phyloP scores from a whole-genome alignment of 2,113 vertebrate genomes.

The Bombycilla garrulus region DNA sequence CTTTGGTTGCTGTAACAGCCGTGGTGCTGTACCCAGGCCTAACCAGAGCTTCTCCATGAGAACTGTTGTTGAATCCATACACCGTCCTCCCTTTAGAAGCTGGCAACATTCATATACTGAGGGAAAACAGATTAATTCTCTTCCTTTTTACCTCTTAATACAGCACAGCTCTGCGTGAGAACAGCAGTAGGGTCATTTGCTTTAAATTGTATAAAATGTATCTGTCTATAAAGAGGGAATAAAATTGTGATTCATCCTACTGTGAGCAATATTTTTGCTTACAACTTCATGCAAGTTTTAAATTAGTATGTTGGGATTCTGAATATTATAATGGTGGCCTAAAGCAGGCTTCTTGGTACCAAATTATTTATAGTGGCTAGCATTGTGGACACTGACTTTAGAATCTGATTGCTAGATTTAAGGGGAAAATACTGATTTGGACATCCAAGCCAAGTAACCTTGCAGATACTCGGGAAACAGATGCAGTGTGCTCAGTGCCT shows the following conservation, averaged over 20 bases:
- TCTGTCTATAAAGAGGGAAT: constrained; percentile 95
- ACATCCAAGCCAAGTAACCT: constrained; percentile 80
- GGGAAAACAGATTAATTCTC: constrained; percentile 78
- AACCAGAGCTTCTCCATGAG: constrained; percentile 91
- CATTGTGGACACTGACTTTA: constrained; percentile 73
- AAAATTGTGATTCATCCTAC: constrained; percentile 89
- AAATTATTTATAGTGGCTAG: constrained; percentile 80
- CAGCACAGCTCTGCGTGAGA: constrained; percentile 79
- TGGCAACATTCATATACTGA: constrained; percentile 79
- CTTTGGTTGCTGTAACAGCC: constrained; percentile 93
- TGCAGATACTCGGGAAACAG: constrained; percentile 67
- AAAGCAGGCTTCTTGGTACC: constrained; percentile 85
- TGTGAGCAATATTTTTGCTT: constrained; percentile 88
- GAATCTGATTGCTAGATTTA: constrained; percentile 74
- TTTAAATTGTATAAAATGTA: constrained; percentile 94
- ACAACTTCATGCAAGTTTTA: constrained; percentile 83
- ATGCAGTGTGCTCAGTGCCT: constrained; percentile 80
- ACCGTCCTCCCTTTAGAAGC: constrained; percentile 82
- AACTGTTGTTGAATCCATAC: constrained; percentile 79
- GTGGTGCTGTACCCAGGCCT: constrained; percentile 94
- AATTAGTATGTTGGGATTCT: constrained; percentile 81
- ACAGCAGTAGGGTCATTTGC: constrained; percentile 83
- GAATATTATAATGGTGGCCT: constrained; percentile 81
- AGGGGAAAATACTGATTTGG: constrained; percentile 70
- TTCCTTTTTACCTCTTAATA: constrained; percentile 84